Percentiles rank a stretch among this genome's conserved stretches.
Conservation (phyloP, 2,113 vertebrate genomes). For the Podocnemis expansa region DNA sequence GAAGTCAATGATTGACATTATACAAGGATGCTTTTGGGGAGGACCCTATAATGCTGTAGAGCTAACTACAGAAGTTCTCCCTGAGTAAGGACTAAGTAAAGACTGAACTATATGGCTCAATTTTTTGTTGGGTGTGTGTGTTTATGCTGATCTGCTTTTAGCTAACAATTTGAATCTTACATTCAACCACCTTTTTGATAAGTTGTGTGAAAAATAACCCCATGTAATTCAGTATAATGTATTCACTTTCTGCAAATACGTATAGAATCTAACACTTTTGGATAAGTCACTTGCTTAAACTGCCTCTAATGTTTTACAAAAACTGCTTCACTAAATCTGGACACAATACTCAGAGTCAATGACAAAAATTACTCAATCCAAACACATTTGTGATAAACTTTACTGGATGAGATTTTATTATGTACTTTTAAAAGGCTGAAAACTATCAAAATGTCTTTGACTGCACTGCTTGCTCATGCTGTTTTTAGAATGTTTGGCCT, state of each 20-base stretch:
- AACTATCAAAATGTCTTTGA: background rate
- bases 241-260: background rate
- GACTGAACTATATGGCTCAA: accelerated
- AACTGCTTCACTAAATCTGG: background rate
- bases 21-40: background rate
- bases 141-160: background rate
- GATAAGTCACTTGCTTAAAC: background rate
- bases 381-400: background rate
- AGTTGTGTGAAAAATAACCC: background rate
- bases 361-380: background rate
- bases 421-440: background rate
- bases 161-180: background rate
- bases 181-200: background rate
- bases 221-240: accelerated
- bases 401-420: background rate
- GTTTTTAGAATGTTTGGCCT: background rate
- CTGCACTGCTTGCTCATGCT: background rate
- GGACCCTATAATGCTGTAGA: background rate
- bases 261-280: background rate
- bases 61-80: background rate
- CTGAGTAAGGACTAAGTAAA: background rate
- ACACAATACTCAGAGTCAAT: background rate
- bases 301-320: background rate
- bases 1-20: background rate
- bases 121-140: background rate